Evolutionary conservation across 2,888 invertebrate genomes (phyloP).

Genomic region (Lycia hirtaria): DNA sequence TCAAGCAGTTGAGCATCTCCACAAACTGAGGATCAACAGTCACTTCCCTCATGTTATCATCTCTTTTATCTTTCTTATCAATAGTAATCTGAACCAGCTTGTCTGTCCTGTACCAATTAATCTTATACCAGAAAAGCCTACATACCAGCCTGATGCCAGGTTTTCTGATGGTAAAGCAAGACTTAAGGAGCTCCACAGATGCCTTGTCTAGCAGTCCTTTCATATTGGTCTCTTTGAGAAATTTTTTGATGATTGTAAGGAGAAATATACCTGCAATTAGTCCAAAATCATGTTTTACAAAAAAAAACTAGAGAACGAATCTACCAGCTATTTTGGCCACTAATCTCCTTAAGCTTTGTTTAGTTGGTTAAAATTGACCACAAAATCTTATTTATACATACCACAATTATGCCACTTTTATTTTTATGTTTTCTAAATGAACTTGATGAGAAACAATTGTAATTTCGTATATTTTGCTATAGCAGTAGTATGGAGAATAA

Average conservation of each 20-base stretch:
- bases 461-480: no score
- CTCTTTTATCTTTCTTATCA: constrained; percentile 37
- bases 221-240: constrained; percentile 54
- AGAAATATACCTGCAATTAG: constrained; percentile 69
- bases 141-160: constrained; percentile 66
- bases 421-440: no score
- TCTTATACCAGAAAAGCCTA: constrained; percentile 70
- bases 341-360: no score
- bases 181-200: constrained; percentile 52
- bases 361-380: no score
- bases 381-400: no score
- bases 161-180: constrained; percentile 51
- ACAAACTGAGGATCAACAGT: constrained; percentile 39
- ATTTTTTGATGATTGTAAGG: constrained; percentile 61
- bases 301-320: no score
- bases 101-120: constrained; percentile 63
- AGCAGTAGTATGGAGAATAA: no score
- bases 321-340: no score
- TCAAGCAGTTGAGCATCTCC: constrained; percentile 54
- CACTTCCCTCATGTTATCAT: no score
- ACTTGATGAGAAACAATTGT: no score
- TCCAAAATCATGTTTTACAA: no score
- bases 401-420: no score
- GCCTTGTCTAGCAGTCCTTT: constrained; percentile 52
- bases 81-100: constrained; percentile 52